phyloP scores from a whole-genome alignment of 2,113 vertebrate species.

The Cranoglanis bouderius region DNA sequence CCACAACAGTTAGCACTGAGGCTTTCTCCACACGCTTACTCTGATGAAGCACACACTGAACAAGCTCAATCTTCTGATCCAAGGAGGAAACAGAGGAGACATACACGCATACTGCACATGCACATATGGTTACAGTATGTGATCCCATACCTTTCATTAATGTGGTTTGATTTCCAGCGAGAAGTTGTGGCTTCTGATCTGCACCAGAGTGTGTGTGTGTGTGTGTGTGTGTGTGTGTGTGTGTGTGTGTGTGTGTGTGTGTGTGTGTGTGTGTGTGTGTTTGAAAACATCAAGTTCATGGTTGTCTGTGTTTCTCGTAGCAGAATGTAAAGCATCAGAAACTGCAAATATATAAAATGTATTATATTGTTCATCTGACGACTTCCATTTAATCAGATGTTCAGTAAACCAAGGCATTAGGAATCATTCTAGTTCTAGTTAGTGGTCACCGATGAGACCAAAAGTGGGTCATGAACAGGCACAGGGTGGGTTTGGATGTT shows the following conservation, averaged over 20 bases:
- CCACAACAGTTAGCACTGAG: background rate
- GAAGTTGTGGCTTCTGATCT: conserved; percentile 28
- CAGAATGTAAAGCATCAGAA: too few species aligned
- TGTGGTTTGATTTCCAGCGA: conserved; percentile 22
- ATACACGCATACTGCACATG: background rate
- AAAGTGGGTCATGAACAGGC: too few species aligned
- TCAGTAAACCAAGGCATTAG: background rate
- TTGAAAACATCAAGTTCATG: conserved; percentile 36
- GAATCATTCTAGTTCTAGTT: background rate
- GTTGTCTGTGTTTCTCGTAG: background rate
- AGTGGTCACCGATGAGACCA: background rate
- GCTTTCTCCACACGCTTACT: background rate
- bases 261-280: background rate
- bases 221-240: conserved; percentile 25
- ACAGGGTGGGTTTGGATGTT: background rate
- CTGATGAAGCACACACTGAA: background rate
- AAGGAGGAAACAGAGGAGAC: background rate
- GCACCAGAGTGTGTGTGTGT: conserved; percentile 1
- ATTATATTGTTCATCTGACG: too few species aligned
- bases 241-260: conserved; percentile 11
- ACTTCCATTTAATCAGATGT: background rate
- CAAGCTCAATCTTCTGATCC: background rate
- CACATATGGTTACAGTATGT: conserved; percentile 32
- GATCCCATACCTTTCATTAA: conserved; percentile 27
- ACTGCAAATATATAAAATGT: too few species aligned